These are phyloP conservation scores for Drosophila nigrodunni DNA, from an alignment of 1,140 invertebrate species.

Conservation along the genomic window DNA sequence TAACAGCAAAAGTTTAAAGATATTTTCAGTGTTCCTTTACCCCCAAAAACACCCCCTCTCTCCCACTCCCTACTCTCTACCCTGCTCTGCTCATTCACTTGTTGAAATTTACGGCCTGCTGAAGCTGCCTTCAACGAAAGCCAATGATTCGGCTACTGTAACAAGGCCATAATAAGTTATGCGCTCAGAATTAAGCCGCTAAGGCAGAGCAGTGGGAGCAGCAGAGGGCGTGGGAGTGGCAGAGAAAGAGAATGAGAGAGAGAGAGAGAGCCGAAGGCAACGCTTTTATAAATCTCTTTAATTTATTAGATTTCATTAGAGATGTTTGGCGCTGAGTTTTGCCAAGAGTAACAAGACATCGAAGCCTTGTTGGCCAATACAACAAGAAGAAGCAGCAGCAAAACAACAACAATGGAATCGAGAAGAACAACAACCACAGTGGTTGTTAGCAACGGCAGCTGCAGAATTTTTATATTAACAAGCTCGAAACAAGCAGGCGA, in stretches of 20 bases:
- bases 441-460: slow-evolving; percentile 19
- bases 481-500: slow-evolving; percentile 64
- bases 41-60: not conserved
- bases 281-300: slow-evolving; percentile 78
- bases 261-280: slow-evolving; percentile 42
- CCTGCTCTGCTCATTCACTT: slow-evolving; percentile 32
- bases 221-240: not conserved
- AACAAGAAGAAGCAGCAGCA: not conserved
- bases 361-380: slow-evolving; percentile 28
- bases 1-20: slow-evolving; percentile 44
- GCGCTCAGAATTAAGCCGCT: slow-evolving; percentile 51
- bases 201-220: slow-evolving; percentile 10
- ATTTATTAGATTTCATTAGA: slow-evolving; percentile 83
- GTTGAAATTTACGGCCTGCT: slow-evolving; percentile 58
- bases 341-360: slow-evolving; percentile 39
- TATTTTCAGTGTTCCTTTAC: slow-evolving; percentile 3
- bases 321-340: slow-evolving; percentile 66
- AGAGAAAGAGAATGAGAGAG: not conserved
- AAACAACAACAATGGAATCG: slow-evolving; percentile 7
- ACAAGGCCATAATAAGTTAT: slow-evolving; percentile 61
- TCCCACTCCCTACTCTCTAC: not conserved
- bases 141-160: slow-evolving; percentile 56
- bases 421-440: not conserved
- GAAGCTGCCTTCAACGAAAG: slow-evolving; percentile 40
- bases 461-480: slow-evolving; percentile 74